Evolutionary conservation across 1,140 invertebrate genomes (phyloP).

Genomic region (Fopius arisanus): DNA sequence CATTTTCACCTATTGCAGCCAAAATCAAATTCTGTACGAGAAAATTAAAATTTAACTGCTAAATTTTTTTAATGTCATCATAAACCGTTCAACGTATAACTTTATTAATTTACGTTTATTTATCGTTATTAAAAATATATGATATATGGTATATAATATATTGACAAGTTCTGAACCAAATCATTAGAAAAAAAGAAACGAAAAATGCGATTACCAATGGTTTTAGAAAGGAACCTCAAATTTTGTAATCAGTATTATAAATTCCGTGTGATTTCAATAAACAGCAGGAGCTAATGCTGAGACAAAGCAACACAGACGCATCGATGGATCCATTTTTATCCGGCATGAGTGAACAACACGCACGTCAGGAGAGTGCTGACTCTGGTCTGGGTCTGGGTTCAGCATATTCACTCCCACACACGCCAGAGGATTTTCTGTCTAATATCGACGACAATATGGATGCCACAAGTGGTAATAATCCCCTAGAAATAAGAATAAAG

Average conservation of each 20-base stretch:
- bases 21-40: too few species aligned
- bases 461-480: slow-evolving; percentile 76
- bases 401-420: slow-evolving; percentile 88
- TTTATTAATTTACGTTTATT: too few species aligned
- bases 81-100: too few species aligned
- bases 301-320: slow-evolving; percentile 69
- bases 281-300: slow-evolving; percentile 77
- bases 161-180: too few species aligned
- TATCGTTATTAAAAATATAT: too few species aligned
- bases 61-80: too few species aligned
- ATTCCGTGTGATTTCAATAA: neutral
- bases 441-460: slow-evolving; percentile 90
- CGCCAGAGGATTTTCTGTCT: slow-evolving; percentile 89
- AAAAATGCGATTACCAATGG: too few species aligned
- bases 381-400: slow-evolving; percentile 87
- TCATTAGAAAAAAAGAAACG: too few species aligned
- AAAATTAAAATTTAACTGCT: too few species aligned
- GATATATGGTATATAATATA: too few species aligned
- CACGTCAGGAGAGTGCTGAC: slow-evolving; percentile 91
- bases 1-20: too few species aligned
- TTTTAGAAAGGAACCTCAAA: neutral
- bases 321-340: slow-evolving; percentile 83
- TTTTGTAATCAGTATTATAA: neutral
- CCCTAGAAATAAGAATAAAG: too few species aligned
- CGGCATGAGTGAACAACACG: slow-evolving; percentile 80